Conservation (phyloP, 2,113 vertebrate species). For the Bubo scandiacus region DNA sequence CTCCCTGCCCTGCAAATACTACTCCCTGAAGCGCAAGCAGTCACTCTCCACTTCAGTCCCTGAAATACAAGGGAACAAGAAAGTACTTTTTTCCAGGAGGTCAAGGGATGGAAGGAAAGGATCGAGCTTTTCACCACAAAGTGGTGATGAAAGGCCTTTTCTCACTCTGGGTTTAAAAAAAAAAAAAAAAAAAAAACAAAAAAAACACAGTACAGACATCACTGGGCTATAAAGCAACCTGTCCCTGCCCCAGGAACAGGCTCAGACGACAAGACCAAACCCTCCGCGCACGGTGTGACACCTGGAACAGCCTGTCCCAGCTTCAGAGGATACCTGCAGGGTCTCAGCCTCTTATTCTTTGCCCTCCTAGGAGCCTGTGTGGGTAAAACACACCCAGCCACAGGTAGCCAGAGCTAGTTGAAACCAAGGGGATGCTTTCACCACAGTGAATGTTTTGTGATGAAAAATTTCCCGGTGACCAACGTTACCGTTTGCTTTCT, state of each 20-base stretch:
- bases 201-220: background rate
- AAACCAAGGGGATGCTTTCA: background rate
- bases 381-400: too few species aligned
- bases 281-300: background rate
- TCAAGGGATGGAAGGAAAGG: background rate
- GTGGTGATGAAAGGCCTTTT: background rate
- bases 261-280: background rate
- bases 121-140: background rate
- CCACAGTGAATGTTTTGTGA: background rate
- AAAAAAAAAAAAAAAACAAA: background rate
- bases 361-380: background rate
- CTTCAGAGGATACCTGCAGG: background rate
- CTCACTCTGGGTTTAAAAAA: background rate
- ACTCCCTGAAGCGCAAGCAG: background rate
- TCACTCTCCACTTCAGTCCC: background rate
- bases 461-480: accelerated
- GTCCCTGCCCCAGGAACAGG: background rate
- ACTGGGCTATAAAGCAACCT: background rate
- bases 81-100: background rate
- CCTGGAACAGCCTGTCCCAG: background rate
- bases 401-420: background rate
- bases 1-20: background rate
- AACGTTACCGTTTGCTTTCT: too few species aligned
- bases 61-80: background rate
- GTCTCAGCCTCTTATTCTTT: background rate